These are phyloP conservation scores for Knipowitschia caucasica DNA, from an alignment of 2,797 vertebrate genomes.

Conservation along the genomic window DNA sequence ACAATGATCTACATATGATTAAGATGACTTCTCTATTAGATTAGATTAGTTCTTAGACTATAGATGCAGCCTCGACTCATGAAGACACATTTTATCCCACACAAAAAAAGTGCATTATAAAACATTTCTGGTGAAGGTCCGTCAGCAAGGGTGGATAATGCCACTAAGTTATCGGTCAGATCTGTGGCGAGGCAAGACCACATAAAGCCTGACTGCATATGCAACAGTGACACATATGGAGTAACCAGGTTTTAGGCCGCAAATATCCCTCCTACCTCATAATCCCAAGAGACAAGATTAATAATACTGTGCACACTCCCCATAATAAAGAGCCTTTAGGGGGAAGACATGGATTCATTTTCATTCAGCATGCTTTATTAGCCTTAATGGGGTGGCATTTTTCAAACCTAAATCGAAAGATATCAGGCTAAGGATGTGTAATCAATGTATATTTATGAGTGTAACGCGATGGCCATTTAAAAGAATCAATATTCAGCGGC, in stretches of 20 bases:
- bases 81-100: background rate
- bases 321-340: slow-evolving; percentile 10
- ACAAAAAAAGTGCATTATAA: too few species aligned
- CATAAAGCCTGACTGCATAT: background rate
- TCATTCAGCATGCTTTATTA: slow-evolving; percentile 25
- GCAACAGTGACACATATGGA: background rate
- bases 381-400: slow-evolving; percentile 37
- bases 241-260: background rate
- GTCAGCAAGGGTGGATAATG: too few species aligned
- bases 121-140: background rate
- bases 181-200: background rate
- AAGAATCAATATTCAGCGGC: slow-evolving; percentile 63
- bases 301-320: slow-evolving; percentile 2
- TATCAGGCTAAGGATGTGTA: slow-evolving; percentile 45
- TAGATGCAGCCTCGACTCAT: too few species aligned
- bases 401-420: slow-evolving; percentile 51
- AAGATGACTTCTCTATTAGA: too few species aligned
- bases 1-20: too few species aligned
- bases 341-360: slow-evolving; percentile 40
- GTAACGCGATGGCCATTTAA: slow-evolving; percentile 53
- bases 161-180: too few species aligned
- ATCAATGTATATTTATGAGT: slow-evolving; percentile 68
- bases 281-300: background rate
- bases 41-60: too few species aligned
- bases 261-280: background rate